These are phyloP conservation scores for Calcarius ornatus DNA, from an alignment of 2,113 vertebrate genomes.

Conservation along the genomic window DNA sequence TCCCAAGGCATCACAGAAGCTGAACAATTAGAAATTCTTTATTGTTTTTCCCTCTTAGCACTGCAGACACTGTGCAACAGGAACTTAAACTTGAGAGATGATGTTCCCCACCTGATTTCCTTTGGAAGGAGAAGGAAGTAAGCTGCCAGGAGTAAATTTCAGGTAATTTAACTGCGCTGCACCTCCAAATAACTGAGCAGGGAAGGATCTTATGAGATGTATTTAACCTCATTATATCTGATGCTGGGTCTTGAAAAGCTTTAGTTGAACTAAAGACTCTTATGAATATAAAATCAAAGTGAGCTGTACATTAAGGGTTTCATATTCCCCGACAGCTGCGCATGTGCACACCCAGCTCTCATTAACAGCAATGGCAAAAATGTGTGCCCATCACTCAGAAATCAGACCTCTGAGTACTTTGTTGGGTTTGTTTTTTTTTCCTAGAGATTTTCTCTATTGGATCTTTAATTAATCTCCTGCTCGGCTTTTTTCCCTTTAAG, in stretches of 20 bases:
- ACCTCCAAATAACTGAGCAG: neutral
- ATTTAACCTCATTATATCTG: constrained; percentile 55
- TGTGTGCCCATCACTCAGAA: constrained; percentile 17
- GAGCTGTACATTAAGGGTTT: constrained; percentile 48
- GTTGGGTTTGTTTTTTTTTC: neutral
- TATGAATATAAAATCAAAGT: constrained; percentile 66
- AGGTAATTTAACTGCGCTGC: constrained; percentile 9
- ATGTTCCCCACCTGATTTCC: neutral
- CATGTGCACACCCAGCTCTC: constrained; percentile 29
- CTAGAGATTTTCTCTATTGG: constrained; percentile 65
- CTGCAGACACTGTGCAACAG: neutral
- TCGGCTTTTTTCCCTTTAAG: constrained; percentile 46
- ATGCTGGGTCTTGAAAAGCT: constrained; percentile 55
- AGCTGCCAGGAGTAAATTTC: constrained; percentile 4
- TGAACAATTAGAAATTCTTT: neutral
- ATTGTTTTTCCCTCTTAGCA: neutral
- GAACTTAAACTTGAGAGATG: neutral
- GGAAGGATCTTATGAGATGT: constrained; percentile 37
- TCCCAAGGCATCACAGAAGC: neutral
- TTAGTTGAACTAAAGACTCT: constrained; percentile 67
- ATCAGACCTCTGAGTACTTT: constrained; percentile 57
- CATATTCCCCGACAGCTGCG: constrained; percentile 41
- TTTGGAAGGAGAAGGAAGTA: neutral
- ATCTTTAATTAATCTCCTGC: constrained; percentile 75
- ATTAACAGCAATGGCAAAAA: constrained; percentile 29